These are phyloP conservation scores for Arctia plantaginis DNA, from an alignment of 2,888 invertebrate species.

Conservation along the genomic window DNA sequence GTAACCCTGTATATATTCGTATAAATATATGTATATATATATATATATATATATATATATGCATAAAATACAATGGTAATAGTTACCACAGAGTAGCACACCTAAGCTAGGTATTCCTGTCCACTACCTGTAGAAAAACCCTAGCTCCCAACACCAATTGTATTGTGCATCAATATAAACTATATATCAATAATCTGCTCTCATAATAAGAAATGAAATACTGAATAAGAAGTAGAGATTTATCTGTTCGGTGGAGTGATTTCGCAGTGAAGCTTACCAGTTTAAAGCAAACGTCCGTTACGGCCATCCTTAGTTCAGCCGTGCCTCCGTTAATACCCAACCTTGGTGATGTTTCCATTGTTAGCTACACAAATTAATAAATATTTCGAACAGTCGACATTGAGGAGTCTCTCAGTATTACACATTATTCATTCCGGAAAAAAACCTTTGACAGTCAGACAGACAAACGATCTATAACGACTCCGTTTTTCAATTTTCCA, in stretches of 20 bases:
- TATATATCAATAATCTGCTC: too few relatives aligned
- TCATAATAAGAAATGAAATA: not conserved
- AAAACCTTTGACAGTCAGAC: slow-evolving; percentile 23
- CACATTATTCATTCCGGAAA: slow-evolving; percentile 22
- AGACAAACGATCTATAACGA: slow-evolving; percentile 23
- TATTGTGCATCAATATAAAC: too few relatives aligned
- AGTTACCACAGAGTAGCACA: not conserved
- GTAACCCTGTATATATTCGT: too few relatives aligned
- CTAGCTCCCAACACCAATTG: not conserved
- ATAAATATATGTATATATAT: too few relatives aligned
- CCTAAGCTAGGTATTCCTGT: not conserved
- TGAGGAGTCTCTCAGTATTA: slow-evolving; percentile 11
- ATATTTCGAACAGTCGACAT: slow-evolving; percentile 14
- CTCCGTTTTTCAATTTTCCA: slow-evolving; percentile 29
- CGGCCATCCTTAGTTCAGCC: not conserved
- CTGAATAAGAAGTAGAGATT: not conserved
- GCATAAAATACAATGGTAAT: too few relatives aligned
- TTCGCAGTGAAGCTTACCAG: not conserved
- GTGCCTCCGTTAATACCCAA: not conserved
- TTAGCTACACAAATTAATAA: slow-evolving; percentile 13
- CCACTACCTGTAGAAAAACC: not conserved
- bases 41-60: too few relatives aligned
- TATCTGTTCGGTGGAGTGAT: not conserved
- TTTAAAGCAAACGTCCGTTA: too few relatives aligned
- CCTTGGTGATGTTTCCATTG: slow-evolving; percentile 3